Evolutionary conservation across 2,888 invertebrate species (phyloP), one percentile per base, ranked within the genome.

Genomic region (Rotaria magnacalcarata): DNA sequence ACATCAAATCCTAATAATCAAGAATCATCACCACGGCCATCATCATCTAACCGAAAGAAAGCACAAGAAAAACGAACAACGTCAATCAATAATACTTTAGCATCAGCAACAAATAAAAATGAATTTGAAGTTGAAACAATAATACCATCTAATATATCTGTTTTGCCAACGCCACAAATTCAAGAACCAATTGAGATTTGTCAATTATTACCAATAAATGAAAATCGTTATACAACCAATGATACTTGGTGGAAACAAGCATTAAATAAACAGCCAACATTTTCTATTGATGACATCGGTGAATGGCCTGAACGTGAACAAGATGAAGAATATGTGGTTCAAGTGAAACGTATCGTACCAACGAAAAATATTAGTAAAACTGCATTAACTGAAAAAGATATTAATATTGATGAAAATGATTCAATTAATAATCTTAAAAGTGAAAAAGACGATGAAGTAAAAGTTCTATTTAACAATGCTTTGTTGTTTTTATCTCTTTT

Each of bases 161-260:
- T 16, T 34, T 1, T 16, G 16, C 16, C 52, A 54, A 19, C 21
- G 21, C 54, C 54, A 54, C 54, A 6, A 24, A 24, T 24, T 11
- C 58, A 27, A 41, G 74, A 74, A 74, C 74, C 74, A 41, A 74
- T 74, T 74, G 74, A 74, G 41, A 74, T 74, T 41, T 74, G 74
- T 74, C 74, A 74, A 74, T 41, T 74, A 41, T 21, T 74, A 21
- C 21, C 74, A 21, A 43, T 8, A 41, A 8, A 2, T 41, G 43
- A 34, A 74, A 43, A 74, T 74, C 74, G 41, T 34, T 74, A 74
- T 74, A 74, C 74, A 6, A 21, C 41, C 6, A 74, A 19, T 74
- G 74, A 74, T 74, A 10, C 6, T 24, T 74, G 74, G 74, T 74
- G 74, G 74, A 74, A 74, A 74, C 21, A 41, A 41, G 14, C 58